Evolutionary conservation across 2,113 vertebrate genomes (phyloP).

Genomic region (Myodes glareolus): DNA sequence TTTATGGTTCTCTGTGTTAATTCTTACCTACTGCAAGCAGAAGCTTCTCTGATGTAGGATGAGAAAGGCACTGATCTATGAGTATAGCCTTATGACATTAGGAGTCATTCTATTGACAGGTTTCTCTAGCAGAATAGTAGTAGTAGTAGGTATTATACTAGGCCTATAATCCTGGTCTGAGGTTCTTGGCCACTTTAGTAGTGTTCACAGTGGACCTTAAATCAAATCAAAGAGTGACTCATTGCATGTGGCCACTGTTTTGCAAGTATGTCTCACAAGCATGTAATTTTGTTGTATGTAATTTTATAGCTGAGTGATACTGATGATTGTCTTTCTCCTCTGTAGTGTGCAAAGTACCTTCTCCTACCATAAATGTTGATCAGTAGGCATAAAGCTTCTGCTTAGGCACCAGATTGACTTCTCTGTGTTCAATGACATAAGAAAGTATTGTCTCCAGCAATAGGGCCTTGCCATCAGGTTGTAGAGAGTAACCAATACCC

Average conservation of each 20-base stretch:
- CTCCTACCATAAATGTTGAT: not conserved
- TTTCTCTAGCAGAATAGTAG: not conserved
- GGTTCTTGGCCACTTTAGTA: not conserved
- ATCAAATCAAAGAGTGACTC: not conserved
- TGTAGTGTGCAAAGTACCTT: not conserved
- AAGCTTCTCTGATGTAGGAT: not conserved
- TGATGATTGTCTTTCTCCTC: not conserved
- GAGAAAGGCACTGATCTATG: not conserved
- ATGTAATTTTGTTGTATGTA: not conserved
- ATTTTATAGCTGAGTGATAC: not conserved
- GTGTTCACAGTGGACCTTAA: too few relatives aligned
- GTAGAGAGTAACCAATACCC: not conserved
- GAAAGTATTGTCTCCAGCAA: not conserved
- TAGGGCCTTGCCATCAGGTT: not conserved
- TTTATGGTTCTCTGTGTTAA: not conserved
- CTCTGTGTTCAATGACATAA: too few relatives aligned
- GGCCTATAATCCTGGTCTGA: not conserved
- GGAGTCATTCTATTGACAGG: not conserved
- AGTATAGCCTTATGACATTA: not conserved
- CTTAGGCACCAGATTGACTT: not conserved
- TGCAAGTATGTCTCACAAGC: not conserved
- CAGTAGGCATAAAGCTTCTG: not conserved
- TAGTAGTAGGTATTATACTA: not conserved
- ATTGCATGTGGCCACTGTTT: not conserved
- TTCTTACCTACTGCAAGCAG: not conserved